A percentile compares a stretch with the other conserved stretches of the same genome.
phyloP scores from a whole-genome alignment of 2,797 vertebrate species.

The Chelon labrosus region DNA sequence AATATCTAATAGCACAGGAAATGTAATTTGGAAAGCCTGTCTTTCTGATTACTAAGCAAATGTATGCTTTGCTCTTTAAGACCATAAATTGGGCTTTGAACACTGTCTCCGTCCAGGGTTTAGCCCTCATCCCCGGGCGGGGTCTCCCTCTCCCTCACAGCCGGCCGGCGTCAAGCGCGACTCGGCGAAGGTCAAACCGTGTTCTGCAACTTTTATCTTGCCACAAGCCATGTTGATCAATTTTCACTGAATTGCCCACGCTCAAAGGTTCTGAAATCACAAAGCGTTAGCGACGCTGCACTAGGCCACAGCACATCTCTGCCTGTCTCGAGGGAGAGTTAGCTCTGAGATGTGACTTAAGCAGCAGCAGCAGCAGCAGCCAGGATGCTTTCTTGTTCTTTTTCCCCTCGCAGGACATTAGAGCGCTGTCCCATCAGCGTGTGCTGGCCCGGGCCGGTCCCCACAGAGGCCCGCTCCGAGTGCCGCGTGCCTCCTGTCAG shows the following conservation, averaged over 20 bases:
- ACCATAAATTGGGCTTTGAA: constrained; percentile 72
- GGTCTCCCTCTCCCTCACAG: constrained; percentile 39
- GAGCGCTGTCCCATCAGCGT: constrained; percentile 49
- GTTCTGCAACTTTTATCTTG: constrained; percentile 53
- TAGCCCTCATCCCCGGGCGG: constrained; percentile 40
- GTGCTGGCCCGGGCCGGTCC: constrained; percentile 45
- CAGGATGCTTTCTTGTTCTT: constrained; percentile 44
- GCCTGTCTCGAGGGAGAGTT: constrained; percentile 34
- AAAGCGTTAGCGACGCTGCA: constrained; percentile 21
- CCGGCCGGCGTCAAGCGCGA: constrained; percentile 14
- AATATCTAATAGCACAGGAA: constrained; percentile 83
- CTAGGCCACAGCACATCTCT: constrained; percentile 42
- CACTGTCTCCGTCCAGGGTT: constrained; percentile 67
- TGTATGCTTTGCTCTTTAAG: constrained; percentile 79
- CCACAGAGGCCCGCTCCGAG: constrained; percentile 61
- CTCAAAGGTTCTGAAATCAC: constrained; percentile 39
- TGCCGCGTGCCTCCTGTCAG: constrained; percentile 78
- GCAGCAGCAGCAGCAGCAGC: constrained; percentile 17
- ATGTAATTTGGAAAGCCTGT: constrained; percentile 81
- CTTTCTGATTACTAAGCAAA: constrained; percentile 83
- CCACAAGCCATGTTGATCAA: constrained; percentile 42
- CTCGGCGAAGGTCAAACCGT: constrained; percentile 61
- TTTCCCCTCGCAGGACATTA: constrained; percentile 32
- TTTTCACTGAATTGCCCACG: constrained; percentile 36
- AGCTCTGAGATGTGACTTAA: constrained; percentile 53